Percentiles rank a stretch among this genome's conserved stretches.
phyloP scores from a whole-genome alignment of 2,888 invertebrate species.

The Nebria brevicollis region DNA sequence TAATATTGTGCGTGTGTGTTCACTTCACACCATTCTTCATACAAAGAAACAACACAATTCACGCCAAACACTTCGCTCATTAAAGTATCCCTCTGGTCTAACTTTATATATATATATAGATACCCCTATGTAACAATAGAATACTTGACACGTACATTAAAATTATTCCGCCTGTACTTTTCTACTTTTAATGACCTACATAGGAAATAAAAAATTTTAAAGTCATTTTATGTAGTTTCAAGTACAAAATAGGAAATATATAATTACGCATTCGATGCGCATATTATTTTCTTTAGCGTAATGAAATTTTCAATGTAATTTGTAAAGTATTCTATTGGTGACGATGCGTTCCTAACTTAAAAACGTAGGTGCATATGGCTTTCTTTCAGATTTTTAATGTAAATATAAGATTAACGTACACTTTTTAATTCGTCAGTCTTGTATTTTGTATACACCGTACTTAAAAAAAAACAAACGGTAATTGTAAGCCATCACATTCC shows the following conservation, averaged over 20 bases:
- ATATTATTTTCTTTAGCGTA: not conserved
- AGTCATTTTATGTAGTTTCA: not conserved
- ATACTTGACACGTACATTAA: not conserved
- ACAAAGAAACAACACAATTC: not conserved
- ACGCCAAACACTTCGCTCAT: not conserved
- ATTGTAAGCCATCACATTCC: slow-evolving; percentile 15
- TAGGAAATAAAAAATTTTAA: not conserved
- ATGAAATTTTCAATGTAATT: not conserved
- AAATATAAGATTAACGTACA: slow-evolving; percentile 41
- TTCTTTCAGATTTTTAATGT: slow-evolving; percentile 30
- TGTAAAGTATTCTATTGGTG: slow-evolving; percentile 3
- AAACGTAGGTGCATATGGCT: slow-evolving; percentile 23
- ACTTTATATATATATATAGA: not conserved
- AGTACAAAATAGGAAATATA: not conserved
- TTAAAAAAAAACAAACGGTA: slow-evolving; percentile 14
- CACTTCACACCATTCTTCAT: not conserved
- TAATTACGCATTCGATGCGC: not conserved
- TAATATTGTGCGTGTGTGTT: not conserved
- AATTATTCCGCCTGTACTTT: not conserved
- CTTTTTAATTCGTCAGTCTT: slow-evolving; percentile 41
- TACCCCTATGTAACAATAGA: not conserved
- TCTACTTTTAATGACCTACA: not conserved
- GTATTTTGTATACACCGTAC: slow-evolving; percentile 41
- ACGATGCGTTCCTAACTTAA: not conserved
- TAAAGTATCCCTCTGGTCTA: not conserved